phyloP scores from a whole-genome alignment of 2,888 invertebrate species.

The Eupithecia subfuscata region DNA sequence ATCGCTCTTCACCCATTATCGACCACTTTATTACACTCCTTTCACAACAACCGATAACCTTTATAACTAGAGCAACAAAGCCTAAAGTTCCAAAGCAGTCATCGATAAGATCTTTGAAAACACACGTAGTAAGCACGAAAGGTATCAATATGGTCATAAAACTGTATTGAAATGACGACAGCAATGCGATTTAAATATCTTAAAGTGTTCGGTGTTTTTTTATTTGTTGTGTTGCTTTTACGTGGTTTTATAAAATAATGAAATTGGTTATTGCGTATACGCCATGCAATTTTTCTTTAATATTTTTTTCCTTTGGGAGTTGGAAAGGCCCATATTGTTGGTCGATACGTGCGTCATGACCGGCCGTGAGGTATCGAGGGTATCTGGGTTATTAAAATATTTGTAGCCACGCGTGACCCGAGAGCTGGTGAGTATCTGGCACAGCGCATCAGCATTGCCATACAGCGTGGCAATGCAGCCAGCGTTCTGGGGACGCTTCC shows the following conservation, averaged over 20 bases:
- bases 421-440: no score
- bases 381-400: no score
- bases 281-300: background rate
- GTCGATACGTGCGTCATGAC: no score
- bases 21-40: conserved; percentile 55
- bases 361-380: no score
- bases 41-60: conserved; percentile 15
- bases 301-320: background rate
- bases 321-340: no score
- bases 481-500: no score
- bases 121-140: conserved; percentile 55
- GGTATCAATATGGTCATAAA: conserved; percentile 70
- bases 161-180: conserved; percentile 59
- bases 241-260: background rate
- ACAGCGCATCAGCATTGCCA: no score
- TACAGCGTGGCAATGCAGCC: no score
- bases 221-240: background rate
- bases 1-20: conserved; percentile 58
- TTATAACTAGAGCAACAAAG: conserved; percentile 10
- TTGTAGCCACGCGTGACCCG: no score
- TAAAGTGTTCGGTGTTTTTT: conserved; percentile 10
- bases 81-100: conserved; percentile 8
- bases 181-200: conserved; percentile 6
- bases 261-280: background rate
- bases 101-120: conserved; percentile 40